These are phyloP conservation scores for Drosophila affinis DNA, from an alignment of 2,888 invertebrate species.

Conservation along the genomic window DNA sequence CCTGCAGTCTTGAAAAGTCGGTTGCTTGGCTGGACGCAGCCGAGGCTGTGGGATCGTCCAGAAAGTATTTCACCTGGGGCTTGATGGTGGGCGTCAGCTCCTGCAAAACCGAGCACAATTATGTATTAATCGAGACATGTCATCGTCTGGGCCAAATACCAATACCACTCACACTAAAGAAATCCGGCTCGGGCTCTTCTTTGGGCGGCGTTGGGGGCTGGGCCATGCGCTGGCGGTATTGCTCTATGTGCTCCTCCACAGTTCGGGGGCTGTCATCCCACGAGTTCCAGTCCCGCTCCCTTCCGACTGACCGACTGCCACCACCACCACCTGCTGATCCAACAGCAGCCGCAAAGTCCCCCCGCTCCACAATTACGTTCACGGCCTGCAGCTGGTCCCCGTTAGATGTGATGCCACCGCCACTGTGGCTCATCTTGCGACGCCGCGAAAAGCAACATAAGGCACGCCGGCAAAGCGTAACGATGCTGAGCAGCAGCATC, in stretches of 20 bases:
- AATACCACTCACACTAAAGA: constrained; percentile 85
- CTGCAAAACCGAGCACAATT: constrained; percentile 69
- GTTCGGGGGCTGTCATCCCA: constrained; percentile 86
- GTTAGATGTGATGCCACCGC: constrained; percentile 63
- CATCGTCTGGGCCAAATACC: neutral
- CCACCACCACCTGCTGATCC: constrained; percentile 67
- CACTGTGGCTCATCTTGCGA: constrained; percentile 81
- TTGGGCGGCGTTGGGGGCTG: constrained; percentile 83
- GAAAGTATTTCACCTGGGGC: constrained; percentile 85
- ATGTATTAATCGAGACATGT: neutral
- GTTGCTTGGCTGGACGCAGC: constrained; percentile 45
- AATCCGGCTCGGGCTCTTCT: constrained; percentile 85
- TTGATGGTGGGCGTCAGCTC: constrained; percentile 87
- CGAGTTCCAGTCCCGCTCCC: constrained; percentile 85
- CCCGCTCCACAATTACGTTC: constrained; percentile 84
- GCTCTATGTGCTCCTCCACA: constrained; percentile 87
- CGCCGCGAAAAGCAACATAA: constrained; percentile 86
- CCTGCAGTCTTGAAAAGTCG: constrained; percentile 84
- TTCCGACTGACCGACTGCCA: constrained; percentile 1
- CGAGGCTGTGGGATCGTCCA: constrained; percentile 79
- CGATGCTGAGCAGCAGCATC: constrained; percentile 85
- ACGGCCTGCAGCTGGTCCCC: constrained; percentile 86
- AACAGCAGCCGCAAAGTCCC: constrained; percentile 44
- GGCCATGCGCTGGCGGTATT: constrained; percentile 85
- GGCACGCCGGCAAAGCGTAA: constrained; percentile 86